A percentile compares a stretch with the other conserved stretches of the same genome.
phyloP scores from a whole-genome alignment of 1,140 invertebrate species.

The Protaetia brevitarsis region DNA sequence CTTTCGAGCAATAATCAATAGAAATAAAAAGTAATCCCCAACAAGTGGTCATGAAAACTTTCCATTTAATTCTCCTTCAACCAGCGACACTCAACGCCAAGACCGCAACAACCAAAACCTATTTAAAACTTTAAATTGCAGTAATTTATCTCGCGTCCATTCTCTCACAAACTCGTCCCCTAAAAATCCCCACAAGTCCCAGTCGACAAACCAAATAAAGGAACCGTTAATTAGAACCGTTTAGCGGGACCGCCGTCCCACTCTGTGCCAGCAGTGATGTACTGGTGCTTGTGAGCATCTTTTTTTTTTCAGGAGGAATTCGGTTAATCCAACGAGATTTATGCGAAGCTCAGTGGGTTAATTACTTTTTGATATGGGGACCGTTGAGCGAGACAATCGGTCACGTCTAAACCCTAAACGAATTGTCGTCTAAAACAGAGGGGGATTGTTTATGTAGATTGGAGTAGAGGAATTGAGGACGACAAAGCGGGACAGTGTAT shows the following conservation, averaged over 20 bases:
- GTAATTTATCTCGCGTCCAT: too few species aligned
- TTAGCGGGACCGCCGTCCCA: not conserved
- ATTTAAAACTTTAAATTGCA: too few species aligned
- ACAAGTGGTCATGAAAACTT: too few species aligned
- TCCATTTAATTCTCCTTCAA: too few species aligned
- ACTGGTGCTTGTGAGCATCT: constrained; percentile 1
- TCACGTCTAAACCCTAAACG: not conserved
- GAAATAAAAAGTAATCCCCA: too few species aligned
- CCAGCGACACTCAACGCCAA: too few species aligned
- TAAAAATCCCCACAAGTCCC: too few species aligned
- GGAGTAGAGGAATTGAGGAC: too few species aligned
- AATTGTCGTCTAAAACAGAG: not conserved
- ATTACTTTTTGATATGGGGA: not conserved
- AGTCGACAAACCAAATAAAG: not conserved
- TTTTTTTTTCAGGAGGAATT: constrained; percentile 13
- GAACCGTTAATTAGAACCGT: constrained; percentile 9
- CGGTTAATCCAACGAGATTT: not conserved
- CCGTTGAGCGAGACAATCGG: not conserved
- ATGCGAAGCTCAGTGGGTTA: constrained; percentile 8
- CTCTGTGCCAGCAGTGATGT: not conserved
- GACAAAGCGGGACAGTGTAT: too few species aligned
- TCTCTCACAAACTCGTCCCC: too few species aligned
- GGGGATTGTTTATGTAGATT: not conserved
- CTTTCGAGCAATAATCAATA: too few species aligned
- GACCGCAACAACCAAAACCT: too few species aligned